Conservation (phyloP, 37 sponge, comb jelly and placozoan species). For the Axinella damicornis region DNA sequence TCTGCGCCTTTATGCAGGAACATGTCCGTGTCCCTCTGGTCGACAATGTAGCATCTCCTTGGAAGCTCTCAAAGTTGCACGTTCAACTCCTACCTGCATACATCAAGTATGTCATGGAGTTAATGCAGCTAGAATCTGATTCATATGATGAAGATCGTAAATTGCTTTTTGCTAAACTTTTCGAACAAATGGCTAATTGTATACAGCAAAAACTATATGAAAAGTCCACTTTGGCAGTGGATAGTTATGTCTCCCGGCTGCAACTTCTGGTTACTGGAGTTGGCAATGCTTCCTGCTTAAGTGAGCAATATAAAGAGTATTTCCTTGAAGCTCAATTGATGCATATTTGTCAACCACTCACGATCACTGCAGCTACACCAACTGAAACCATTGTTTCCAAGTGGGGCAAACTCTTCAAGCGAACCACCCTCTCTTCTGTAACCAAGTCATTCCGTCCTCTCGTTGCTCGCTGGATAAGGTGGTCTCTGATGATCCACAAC, state of each 20-base stretch:
- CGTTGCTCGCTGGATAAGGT: slow-evolving; percentile 63
- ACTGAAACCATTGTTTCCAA: not conserved
- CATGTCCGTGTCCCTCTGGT: too few relatives aligned
- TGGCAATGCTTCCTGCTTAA: slow-evolving; percentile 30
- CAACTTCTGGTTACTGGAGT: slow-evolving; percentile 44
- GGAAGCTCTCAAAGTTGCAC: too few relatives aligned
- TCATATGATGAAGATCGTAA: too few relatives aligned
- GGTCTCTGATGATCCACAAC: slow-evolving; percentile 41
- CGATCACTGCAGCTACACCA: not conserved
- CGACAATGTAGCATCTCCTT: too few relatives aligned
- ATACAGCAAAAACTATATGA: slow-evolving; percentile 28
- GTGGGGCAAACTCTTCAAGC: slow-evolving; percentile 47
- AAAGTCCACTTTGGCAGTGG: slow-evolving; percentile 9
- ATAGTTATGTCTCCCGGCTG: slow-evolving; percentile 29
- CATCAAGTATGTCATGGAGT: too few relatives aligned
- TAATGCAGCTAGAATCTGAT: too few relatives aligned
- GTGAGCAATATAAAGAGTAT: slow-evolving; percentile 40
- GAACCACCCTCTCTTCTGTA: slow-evolving; percentile 32
- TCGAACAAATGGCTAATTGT: too few relatives aligned
- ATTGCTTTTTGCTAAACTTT: too few relatives aligned
- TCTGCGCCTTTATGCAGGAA: too few relatives aligned
- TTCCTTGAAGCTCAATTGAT: slow-evolving; percentile 49
- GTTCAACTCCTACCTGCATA: too few relatives aligned
- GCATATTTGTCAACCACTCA: not conserved
- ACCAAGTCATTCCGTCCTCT: slow-evolving; percentile 16